Percentiles rank a stretch among this genome's conserved stretches.
These are phyloP conservation scores for rat (Rattus norvegicus) DNA, from an alignment of 2,113 vertebrate genomes.

Conservation along the genomic window GRCr8 NC_086023.1:119106501-119107000, in stretches of 20 bases:
- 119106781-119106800: too few relatives aligned
- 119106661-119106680: neutral
- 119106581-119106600: neutral
- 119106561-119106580: neutral
- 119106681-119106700: neutral
- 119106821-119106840: too few relatives aligned
- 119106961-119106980: neutral
- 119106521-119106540: neutral
- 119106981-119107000: neutral
- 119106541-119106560: neutral
- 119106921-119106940: too few relatives aligned
- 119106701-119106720: neutral
- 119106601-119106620: slow-evolving; percentile 26
- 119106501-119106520: too few relatives aligned
- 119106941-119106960: too few relatives aligned
- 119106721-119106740: neutral
- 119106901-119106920: too few relatives aligned
- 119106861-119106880: too few relatives aligned
- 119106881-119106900: too few relatives aligned
- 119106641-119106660: neutral
- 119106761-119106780: too few relatives aligned
- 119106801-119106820: too few relatives aligned
- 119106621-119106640: neutral
- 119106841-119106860: too few relatives aligned
- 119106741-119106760: neutral